phyloP scores from a whole-genome alignment of 2,797 vertebrate genomes.

The Chaunax sp. region DNA sequence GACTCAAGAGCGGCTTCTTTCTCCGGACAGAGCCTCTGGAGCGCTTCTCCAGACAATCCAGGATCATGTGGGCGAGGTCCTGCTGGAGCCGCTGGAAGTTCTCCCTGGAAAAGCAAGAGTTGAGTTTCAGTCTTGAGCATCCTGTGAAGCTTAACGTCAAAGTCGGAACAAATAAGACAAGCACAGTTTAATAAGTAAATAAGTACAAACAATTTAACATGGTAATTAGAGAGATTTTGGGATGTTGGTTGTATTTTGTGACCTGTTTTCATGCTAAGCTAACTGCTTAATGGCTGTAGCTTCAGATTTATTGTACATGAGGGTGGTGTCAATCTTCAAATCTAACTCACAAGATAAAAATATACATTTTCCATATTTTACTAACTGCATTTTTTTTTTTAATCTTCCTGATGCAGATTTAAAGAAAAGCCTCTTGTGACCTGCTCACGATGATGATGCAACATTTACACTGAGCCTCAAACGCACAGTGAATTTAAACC shows the following conservation, averaged over 20 bases:
- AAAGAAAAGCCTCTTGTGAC: too few species aligned
- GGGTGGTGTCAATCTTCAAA: neutral
- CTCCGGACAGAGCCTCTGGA: conserved; percentile 64
- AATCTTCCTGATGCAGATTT: too few species aligned
- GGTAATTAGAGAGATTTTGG: too few species aligned
- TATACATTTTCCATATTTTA: too few species aligned
- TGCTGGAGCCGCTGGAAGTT: conserved; percentile 92
- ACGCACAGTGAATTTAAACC: neutral
- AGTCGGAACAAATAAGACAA: neutral
- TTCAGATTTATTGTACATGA: neutral
- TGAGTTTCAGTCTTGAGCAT: neutral
- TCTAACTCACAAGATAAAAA: too few species aligned
- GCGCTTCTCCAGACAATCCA: conserved; percentile 85
- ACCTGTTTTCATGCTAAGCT: too few species aligned
- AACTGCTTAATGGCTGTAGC: too few species aligned
- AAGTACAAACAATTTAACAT: too few species aligned
- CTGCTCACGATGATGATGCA: too few species aligned
- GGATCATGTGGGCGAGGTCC: conserved; percentile 92
- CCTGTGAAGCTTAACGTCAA: neutral
- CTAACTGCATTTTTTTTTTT: too few species aligned
- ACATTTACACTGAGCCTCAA: conserved; percentile 1
- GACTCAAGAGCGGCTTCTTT: conserved; percentile 68
- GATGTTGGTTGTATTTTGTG: too few species aligned
- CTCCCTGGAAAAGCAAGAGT: conserved; percentile 81
- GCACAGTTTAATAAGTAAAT: neutral